These are phyloP conservation scores for Pseudopleuronectes americanus DNA, from an alignment of 2,797 vertebrate genomes.

Conservation along the genomic window DNA sequence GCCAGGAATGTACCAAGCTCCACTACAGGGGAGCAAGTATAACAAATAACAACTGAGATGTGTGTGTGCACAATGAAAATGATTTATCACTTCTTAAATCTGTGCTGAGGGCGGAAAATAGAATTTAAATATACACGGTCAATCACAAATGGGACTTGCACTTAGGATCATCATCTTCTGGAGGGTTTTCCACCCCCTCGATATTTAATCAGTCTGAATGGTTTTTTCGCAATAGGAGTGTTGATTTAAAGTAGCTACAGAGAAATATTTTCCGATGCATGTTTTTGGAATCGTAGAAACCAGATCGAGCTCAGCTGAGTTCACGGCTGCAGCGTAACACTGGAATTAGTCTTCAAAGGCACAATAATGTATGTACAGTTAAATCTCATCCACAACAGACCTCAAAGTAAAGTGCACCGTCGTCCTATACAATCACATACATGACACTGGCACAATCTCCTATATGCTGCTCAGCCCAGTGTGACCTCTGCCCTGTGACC, in stretches of 20 bases:
- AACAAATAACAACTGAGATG: slow-evolving; percentile 49
- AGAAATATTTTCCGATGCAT: slow-evolving; percentile 41
- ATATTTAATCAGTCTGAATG: slow-evolving; percentile 16
- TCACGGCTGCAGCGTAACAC: slow-evolving; percentile 69
- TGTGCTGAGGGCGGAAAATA: slow-evolving; percentile 1
- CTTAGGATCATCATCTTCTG: slow-evolving; percentile 26
- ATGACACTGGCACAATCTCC: slow-evolving; percentile 66
- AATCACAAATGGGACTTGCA: slow-evolving; percentile 35
- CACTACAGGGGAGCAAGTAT: slow-evolving; percentile 38
- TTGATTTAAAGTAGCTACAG: slow-evolving; percentile 39
- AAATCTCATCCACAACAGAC: slow-evolving; percentile 63
- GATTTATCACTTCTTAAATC: slow-evolving; percentile 17
- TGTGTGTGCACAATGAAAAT: slow-evolving; percentile 35
- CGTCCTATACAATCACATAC: slow-evolving; percentile 75
- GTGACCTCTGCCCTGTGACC: slow-evolving; percentile 52
- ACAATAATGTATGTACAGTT: slow-evolving; percentile 84
- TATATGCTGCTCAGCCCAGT: slow-evolving; percentile 58
- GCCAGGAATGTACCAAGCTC: slow-evolving; percentile 51
- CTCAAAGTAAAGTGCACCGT: slow-evolving; percentile 80
- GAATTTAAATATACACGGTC: slow-evolving; percentile 26
- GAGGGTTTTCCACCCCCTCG: slow-evolving; percentile 11
- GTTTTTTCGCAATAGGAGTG: slow-evolving; percentile 21
- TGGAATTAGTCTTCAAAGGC: slow-evolving; percentile 82
- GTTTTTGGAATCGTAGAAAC: slow-evolving; percentile 41
- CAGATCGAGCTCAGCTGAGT: slow-evolving; percentile 65